Evolutionary conservation across 2,797 vertebrate genomes (phyloP), one percentile per base, ranked within the genome.

Genomic region (Phoebastria nigripes): DNA sequence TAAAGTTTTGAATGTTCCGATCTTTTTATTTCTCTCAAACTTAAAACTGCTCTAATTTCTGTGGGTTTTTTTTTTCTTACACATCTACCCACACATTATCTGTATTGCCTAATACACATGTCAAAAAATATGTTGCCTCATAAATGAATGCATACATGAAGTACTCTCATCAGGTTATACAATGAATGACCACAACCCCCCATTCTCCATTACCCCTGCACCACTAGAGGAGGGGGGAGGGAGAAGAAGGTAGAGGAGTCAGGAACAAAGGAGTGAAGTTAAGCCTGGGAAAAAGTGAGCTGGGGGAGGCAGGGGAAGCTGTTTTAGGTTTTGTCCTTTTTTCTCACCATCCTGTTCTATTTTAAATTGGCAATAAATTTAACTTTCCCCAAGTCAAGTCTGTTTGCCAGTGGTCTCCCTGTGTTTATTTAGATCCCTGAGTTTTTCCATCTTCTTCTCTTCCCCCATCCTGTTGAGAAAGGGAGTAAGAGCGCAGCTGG

Each of bases 11-110:
- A 81, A 66, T 72, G 49, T 69, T 93, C 35, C 42, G 26, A 52
- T 37, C 4, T 70, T 82, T 93, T 74, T 44, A 44, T 56, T 93
- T 72, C 71, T 85, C 94, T 94, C 56, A 78, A 66, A 79, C 8
- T 31, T 85, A 81, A 25, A 81, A 25, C 9, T 46, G 35, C 9
- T 35, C 37, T 65, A 59, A 78, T 71, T 90, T 96, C 35, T 62
- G 1, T 46, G 47, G 47, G 21, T n/a, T 3, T 56, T 21, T 72
- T 47, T 61, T 51, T 72, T 51, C 15, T 65, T 74, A 41, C 29
- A 31, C 31, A 67, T 81, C 19, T 59, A 15, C 18, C 39, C 70
- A 74, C 9, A 63, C 15, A 28, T 71, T 65, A 42, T 20, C 31
- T 65, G 9, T 51, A 42, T 37, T 44, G 61, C 20, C 15, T 73